A percentile compares a stretch with the other conserved stretches of the same genome.
phyloP scores from a whole-genome alignment of 2,113 vertebrate genomes.

The Eptesicus fuscus region DNA sequence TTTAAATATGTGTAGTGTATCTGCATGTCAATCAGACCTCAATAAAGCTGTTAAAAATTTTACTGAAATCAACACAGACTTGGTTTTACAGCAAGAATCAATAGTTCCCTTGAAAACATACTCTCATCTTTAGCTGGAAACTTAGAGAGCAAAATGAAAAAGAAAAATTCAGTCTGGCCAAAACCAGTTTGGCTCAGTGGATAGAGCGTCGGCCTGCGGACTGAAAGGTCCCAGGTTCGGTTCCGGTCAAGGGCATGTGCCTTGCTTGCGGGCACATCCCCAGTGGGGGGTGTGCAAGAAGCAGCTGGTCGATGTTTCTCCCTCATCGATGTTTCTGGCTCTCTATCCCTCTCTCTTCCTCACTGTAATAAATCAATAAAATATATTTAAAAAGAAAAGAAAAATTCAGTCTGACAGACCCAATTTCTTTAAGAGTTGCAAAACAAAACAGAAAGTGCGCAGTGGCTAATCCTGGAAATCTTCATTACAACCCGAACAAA shows the following conservation, averaged over 20 bases:
- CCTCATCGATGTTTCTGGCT: no score
- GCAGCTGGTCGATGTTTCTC: no score
- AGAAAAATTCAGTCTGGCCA: slow-evolving; percentile 1
- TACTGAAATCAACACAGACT: background rate
- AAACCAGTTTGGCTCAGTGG: no score
- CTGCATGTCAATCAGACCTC: background rate
- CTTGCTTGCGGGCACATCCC: no score
- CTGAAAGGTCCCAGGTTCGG: no score
- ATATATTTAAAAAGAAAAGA: no score
- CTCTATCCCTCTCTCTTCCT: no score
- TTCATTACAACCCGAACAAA: slow-evolving; percentile 26
- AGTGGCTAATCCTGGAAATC: slow-evolving; percentile 35
- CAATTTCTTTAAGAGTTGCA: background rate
- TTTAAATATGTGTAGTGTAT: background rate
- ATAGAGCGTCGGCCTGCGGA: no score
- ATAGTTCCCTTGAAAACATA: background rate
- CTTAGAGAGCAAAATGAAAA: background rate
- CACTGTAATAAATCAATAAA: no score
- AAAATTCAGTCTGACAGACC: background rate
- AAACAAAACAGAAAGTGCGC: background rate
- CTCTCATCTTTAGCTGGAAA: background rate
- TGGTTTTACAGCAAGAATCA: slow-evolving; percentile 2
- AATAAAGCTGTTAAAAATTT: slow-evolving; percentile 17
- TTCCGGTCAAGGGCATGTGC: no score
- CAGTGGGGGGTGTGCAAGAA: no score